Percentiles rank a stretch among this genome's conserved stretches.
Evolutionary conservation across 1,140 invertebrate genomes (phyloP).

Genomic region (Ericerus pela): DNA sequence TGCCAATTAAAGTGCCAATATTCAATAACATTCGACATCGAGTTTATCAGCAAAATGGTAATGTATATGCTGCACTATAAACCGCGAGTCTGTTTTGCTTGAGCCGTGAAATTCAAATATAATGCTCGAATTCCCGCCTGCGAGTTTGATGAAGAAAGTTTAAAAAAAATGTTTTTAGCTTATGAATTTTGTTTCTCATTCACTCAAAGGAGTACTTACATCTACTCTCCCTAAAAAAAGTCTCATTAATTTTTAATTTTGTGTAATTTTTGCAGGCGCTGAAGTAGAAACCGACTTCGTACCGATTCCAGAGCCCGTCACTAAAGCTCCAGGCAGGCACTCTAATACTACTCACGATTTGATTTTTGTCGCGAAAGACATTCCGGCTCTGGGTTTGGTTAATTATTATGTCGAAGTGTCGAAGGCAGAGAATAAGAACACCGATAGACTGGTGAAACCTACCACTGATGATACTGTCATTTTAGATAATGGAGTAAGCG

Average conservation of each 20-base stretch:
- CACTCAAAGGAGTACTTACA: too few relatives aligned
- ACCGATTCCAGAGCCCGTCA: conserved; percentile 28
- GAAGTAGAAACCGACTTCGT: conserved; percentile 27
- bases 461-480: conserved; percentile 14
- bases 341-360: conserved; percentile 30
- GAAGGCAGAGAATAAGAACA: conserved; percentile 1
- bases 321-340: conserved; percentile 29
- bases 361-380: conserved; percentile 32
- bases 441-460: background rate
- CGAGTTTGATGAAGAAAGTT: too few relatives aligned
- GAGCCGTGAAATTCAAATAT: too few relatives aligned
- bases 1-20: conserved; percentile 22
- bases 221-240: background rate
- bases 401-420: conserved; percentile 28
- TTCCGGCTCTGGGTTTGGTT: conserved; percentile 32
- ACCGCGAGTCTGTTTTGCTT: too few relatives aligned
- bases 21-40: conserved; percentile 17
- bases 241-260: background rate
- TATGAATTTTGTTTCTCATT: background rate
- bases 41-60: conserved; percentile 23
- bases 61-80: too few relatives aligned
- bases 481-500: conserved; percentile 19
- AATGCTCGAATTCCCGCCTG: too few relatives aligned
- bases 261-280: conserved; percentile 22
- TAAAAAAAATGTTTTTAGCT: background rate